Conservation (phyloP, 2,797 vertebrate species). For the Spea hammondii region DNA sequence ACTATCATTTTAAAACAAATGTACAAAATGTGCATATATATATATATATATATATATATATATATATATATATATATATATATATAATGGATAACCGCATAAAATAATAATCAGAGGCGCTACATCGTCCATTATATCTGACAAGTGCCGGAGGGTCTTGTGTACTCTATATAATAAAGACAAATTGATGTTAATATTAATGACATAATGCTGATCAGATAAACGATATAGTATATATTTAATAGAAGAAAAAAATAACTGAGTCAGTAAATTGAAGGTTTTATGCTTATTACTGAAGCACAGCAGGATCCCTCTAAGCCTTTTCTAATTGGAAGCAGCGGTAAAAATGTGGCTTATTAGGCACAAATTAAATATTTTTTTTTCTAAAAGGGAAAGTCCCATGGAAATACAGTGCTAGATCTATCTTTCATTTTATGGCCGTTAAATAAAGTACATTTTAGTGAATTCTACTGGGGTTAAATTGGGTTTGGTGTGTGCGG, state of each 20-base stretch:
- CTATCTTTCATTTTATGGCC: too few relatives aligned
- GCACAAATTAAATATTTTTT: background rate
- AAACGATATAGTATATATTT: background rate
- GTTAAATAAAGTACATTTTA: too few relatives aligned
- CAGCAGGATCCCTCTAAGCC: constrained; percentile 15
- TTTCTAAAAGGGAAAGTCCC: too few relatives aligned
- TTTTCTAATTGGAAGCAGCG: constrained; percentile 18
- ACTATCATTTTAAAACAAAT: too few relatives aligned
- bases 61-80: too few relatives aligned
- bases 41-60: too few relatives aligned
- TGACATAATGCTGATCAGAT: background rate
- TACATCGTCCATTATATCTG: background rate
- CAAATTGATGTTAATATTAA: background rate
- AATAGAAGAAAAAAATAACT: background rate
- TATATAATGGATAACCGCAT: too few relatives aligned
- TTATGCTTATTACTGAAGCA: background rate
- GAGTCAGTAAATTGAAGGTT: constrained; percentile 1
- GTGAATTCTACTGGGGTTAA: too few relatives aligned
- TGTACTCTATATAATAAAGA: background rate
- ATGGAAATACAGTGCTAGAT: too few relatives aligned
- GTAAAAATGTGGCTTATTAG: constrained; percentile 23
- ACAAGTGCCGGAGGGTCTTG: background rate
- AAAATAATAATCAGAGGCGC: too few relatives aligned
- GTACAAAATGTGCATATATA: too few relatives aligned
- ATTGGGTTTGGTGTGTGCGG: too few relatives aligned